Conservation (phyloP, 2,888 invertebrate species). For the Plebejus anna region DNA sequence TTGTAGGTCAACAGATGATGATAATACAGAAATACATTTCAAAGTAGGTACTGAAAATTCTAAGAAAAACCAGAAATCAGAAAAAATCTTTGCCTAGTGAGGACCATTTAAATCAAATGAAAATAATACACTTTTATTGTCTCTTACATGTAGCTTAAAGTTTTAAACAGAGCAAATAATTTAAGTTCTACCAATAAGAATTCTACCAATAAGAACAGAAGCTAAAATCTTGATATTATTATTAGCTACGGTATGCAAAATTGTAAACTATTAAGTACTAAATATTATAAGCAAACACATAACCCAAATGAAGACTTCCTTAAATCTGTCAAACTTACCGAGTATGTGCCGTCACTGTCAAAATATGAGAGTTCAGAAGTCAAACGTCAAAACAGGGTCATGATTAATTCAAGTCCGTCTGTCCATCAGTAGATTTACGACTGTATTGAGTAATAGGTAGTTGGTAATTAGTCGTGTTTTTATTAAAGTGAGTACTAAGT, state of each 20-base stretch:
- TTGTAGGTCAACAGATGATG: too few species aligned
- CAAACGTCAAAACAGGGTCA: conserved; percentile 17
- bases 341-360: conserved; percentile 9
- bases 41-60: too few species aligned
- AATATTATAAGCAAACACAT: background rate
- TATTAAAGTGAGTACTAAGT: background rate
- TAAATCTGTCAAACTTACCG: background rate
- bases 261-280: background rate
- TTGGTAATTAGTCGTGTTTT: background rate
- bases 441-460: conserved; percentile 8
- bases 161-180: background rate
- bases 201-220: background rate
- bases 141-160: too few species aligned
- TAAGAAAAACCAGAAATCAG: too few species aligned
- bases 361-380: conserved; percentile 15
- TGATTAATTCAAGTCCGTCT: conserved; percentile 9
- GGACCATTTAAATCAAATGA: too few species aligned
- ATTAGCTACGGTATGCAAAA: background rate
- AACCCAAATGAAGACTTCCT: conserved; percentile 2
- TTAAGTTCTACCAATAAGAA: background rate
- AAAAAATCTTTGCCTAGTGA: too few species aligned
- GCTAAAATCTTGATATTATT: background rate
- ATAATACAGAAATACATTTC: too few species aligned
- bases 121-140: too few species aligned
- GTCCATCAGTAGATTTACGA: conserved; percentile 11